Percentiles rank a stretch among this genome's conserved stretches.
Evolutionary conservation across 2,888 invertebrate genomes (phyloP).

Genomic region (Eristalinus aeneus): DNA sequence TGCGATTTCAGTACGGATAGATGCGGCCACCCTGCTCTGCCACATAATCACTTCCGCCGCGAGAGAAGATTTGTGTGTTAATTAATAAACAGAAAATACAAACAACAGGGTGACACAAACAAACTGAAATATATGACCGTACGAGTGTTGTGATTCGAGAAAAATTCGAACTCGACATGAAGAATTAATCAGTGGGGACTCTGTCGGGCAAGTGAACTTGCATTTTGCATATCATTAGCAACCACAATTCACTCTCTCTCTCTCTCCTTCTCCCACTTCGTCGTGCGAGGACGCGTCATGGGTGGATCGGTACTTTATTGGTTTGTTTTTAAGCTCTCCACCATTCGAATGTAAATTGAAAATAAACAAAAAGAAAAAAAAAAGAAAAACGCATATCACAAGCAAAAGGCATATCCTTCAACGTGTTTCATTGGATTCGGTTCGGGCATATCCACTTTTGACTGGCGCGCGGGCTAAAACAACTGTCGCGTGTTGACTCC

Average conservation of each 20-base stretch:
- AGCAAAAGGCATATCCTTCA: conserved; percentile 35
- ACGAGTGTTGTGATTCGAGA: conserved; percentile 5
- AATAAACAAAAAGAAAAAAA: conserved; percentile 27
- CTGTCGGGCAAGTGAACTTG: not conserved
- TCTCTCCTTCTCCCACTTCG: no score
- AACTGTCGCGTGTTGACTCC: conserved; percentile 51
- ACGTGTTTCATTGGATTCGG: conserved; percentile 21
- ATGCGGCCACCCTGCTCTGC: not conserved
- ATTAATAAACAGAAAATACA: conserved; percentile 33
- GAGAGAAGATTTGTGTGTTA: conserved; percentile 37
- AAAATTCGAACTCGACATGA: conserved; percentile 27
- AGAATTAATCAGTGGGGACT: conserved; percentile 54
- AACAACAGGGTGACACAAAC: not conserved
- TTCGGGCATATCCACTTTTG: not conserved
- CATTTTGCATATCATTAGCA: conserved; percentile 60
- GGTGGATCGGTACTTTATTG: conserved; percentile 23
- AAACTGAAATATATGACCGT: not conserved
- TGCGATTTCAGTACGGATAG: conserved; percentile 73
- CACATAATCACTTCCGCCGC: not conserved
- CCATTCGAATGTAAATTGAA: conserved; percentile 42
- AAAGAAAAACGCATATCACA: conserved; percentile 36
- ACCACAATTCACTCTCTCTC: conserved; percentile 12
- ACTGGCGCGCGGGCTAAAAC: not conserved
- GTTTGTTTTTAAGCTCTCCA: conserved; percentile 1
- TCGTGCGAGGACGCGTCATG: not conserved